A percentile compares a stretch with the other conserved stretches of the same genome.
phyloP scores from a whole-genome alignment of 2,888 invertebrate genomes.

The Orthosia cruda region DNA sequence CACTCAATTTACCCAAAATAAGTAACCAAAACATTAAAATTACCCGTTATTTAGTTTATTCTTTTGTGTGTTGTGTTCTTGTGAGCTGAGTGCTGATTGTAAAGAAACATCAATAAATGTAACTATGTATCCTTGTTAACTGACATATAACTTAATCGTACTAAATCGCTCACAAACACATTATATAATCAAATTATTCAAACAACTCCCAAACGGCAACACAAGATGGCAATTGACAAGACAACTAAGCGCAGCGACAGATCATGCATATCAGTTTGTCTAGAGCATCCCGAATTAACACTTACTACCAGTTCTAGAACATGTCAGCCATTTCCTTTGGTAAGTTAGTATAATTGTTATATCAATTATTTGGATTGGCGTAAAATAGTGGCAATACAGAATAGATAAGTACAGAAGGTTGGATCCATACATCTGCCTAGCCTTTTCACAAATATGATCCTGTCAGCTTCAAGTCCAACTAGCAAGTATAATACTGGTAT shows the following conservation, averaged over 20 bases:
- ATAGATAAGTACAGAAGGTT: not conserved
- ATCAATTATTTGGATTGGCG: slow-evolving; percentile 30
- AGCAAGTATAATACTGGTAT: no score
- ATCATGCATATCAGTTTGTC: slow-evolving; percentile 27
- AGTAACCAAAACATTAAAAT: no score
- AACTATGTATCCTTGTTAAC: not conserved
- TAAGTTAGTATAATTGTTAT: slow-evolving; percentile 53
- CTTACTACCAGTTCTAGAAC: slow-evolving; percentile 25
- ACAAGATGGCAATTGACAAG: slow-evolving; percentile 28
- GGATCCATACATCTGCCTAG: not conserved
- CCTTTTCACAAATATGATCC: not conserved
- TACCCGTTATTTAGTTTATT: no score
- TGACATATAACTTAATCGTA: not conserved
- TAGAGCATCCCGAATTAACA: slow-evolving; percentile 22
- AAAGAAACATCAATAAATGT: no score
- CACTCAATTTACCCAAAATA: no score
- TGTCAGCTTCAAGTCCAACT: not conserved
- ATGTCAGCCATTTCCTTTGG: slow-evolving; percentile 31
- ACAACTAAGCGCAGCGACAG: slow-evolving; percentile 34
- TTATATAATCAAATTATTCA: slow-evolving; percentile 12
- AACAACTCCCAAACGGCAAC: slow-evolving; percentile 28
- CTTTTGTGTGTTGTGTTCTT: no score
- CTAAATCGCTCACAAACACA: slow-evolving; percentile 10
- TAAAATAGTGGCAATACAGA: not conserved
- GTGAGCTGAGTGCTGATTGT: no score